These are phyloP conservation scores for Halocynthia aurantium DNA, from an alignment of 23 tunicate species.

Conservation along the genomic window DNA sequence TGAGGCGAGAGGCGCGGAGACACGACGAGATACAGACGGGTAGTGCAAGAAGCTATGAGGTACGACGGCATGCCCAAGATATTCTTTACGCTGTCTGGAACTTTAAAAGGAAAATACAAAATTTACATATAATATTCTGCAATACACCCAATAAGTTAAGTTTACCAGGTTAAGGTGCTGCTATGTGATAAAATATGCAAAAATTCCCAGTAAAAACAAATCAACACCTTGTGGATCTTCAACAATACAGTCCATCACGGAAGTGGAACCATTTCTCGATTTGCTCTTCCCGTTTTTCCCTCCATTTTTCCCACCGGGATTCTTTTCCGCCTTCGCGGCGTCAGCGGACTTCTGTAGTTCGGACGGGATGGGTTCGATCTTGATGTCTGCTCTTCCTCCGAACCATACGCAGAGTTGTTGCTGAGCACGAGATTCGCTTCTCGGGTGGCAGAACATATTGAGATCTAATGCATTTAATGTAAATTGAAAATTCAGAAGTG, in stretches of 20 bases:
- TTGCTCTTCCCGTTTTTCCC: constrained; percentile 25
- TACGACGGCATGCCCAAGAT: not conserved
- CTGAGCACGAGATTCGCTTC: constrained; percentile 42
- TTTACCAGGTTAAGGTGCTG: too few species aligned
- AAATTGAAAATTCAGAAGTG: too few species aligned
- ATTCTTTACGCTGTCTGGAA: not conserved
- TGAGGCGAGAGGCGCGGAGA: constrained; percentile 67
- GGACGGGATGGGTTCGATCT: constrained; percentile 1
- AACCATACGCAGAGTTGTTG: constrained; percentile 67
- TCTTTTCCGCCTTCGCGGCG: not conserved
- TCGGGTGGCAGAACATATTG: constrained; percentile 52
- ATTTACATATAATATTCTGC: not conserved
- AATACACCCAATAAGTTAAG: too few species aligned
- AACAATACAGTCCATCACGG: not conserved
- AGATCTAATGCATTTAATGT: constrained; percentile 25
- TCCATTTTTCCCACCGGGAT: constrained; percentile 20
- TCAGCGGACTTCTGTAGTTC: not conserved
- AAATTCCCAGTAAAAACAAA: not conserved
- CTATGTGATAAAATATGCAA: not conserved
- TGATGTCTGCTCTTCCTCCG: constrained; percentile 26
- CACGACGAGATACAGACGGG: constrained; percentile 41
- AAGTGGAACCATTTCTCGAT: not conserved
- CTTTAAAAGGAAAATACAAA: not conserved
- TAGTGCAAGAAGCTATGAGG: constrained; percentile 15
- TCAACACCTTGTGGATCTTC: not conserved